phyloP scores from a whole-genome alignment of 2,797 vertebrate species.

The Lithobates sylvaticus region DNA sequence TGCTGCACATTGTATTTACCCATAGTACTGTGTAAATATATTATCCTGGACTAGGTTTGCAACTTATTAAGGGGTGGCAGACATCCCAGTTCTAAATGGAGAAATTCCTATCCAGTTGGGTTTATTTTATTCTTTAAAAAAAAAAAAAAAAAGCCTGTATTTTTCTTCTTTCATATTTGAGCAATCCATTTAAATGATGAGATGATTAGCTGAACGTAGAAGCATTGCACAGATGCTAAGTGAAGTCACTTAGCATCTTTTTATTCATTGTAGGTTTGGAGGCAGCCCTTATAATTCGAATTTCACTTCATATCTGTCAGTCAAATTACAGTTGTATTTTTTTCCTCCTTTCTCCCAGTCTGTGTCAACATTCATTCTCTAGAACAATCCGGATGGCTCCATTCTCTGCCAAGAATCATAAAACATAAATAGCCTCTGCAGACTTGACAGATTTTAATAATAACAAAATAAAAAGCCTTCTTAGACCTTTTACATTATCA shows the following conservation, averaged over 20 bases:
- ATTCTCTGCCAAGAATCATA: slow-evolving; percentile 25
- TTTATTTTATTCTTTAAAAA: too few species aligned
- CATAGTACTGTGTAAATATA: too few species aligned
- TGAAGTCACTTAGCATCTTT: background rate
- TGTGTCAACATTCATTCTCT: slow-evolving; percentile 10
- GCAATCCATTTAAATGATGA: background rate
- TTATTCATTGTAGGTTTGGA: background rate
- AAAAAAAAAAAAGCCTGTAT: background rate
- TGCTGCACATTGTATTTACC: too few species aligned
- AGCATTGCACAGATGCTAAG: background rate
- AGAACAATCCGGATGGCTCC: background rate
- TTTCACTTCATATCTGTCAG: slow-evolving; percentile 3
- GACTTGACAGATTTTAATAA: slow-evolving; percentile 10
- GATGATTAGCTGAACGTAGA: background rate
- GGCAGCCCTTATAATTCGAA: background rate
- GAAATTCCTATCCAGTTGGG: too few species aligned
- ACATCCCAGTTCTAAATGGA: too few species aligned
- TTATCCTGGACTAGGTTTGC: too few species aligned
- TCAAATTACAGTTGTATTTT: background rate
- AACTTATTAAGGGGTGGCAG: too few species aligned
- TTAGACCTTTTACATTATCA: background rate
- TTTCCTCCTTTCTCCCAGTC: background rate
- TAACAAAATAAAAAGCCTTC: slow-evolving; percentile 16
- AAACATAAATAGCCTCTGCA: background rate
- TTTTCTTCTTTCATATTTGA: background rate